Conservation (phyloP, 2,888 invertebrate species). For the Aleiodes alternator region DNA sequence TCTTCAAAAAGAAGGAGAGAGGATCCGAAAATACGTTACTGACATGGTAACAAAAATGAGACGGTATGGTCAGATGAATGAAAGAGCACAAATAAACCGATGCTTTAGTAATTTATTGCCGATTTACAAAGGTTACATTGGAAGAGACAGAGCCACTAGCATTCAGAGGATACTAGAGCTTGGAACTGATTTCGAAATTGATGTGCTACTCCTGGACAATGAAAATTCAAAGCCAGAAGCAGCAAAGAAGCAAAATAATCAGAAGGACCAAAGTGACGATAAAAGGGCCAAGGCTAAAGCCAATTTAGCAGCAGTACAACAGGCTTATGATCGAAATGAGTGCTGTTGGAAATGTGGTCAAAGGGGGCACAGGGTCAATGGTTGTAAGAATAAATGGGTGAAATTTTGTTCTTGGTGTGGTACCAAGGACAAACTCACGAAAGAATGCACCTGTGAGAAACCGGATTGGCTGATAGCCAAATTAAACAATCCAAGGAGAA, state of each 20-base stretch:
- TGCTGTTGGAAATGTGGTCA: conserved; percentile 33
- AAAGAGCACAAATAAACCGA: neutral
- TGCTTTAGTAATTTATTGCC: conserved; percentile 25
- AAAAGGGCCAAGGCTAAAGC: too few relatives aligned
- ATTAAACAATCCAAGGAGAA: neutral
- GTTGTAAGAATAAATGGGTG: neutral
- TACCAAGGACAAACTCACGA: neutral
- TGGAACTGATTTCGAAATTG: neutral
- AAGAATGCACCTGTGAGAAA: neutral
- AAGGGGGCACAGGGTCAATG: conserved; percentile 8
- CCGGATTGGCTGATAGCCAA: neutral
- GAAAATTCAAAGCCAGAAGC: neutral
- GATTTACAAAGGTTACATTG: conserved; percentile 9
- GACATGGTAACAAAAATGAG: conserved; percentile 1
- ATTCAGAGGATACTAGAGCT: neutral
- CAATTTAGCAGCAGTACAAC: neutral
- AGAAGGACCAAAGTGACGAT: neutral
- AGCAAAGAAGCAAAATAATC: neutral
- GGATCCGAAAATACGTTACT: conserved; percentile 13
- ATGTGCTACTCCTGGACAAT: neutral
- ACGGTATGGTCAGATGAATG: neutral
- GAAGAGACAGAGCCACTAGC: neutral
- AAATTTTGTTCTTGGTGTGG: conserved; percentile 30
- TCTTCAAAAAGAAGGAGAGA: conserved; percentile 18
- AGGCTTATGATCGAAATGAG: neutral